Base-by-base conservation (phyloP, 2,113 vertebrate genomes). In the Tapirus terrestris region DNA sequence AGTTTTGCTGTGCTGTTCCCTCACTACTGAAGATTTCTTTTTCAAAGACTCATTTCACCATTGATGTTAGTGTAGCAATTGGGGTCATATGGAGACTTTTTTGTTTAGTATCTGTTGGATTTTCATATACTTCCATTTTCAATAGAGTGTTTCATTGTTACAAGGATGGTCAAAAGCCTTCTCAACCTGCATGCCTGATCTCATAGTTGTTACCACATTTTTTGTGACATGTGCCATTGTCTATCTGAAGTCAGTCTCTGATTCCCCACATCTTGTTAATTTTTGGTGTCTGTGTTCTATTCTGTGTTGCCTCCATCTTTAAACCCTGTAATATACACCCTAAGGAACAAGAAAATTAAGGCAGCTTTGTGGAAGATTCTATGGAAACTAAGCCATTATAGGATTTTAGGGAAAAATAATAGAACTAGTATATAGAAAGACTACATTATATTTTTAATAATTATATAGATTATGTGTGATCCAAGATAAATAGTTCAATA, bases 1-100 rank as follows among this genome's bases (percentile, higher is more conserved):
- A 97, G 33, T 97, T 98, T 51, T 98, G 97, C 76, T 98, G 97
- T 82, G 97, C 97, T 36, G 88, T 96, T 36, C 95, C 95, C 20
- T 97, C 94, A 31, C 36, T 98, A 29, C 83, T 98, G 14, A 97
- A 94, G 63, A 60, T 96, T 12, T 96, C 98, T 27, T 98, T 96
- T 12, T 63, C 91, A 1, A 90, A 96, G 53, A 36, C 61, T 20
- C 84, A 95, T 25, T 51, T 95, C 10, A 51, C 61, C 9, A 65
- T 89, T 18, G 86, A 97, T 9, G 83, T 94, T 29, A 91, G 53
- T 45, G 84, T 94, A 48, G n/a, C 94, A 4, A 51, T 70, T 29
- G 76, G 89, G 4, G 23, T 63, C 89, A 33, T 96, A 93, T 45
- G 16, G 56, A 21, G 48, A 48, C 29, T 67, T 65, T 33, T 68